Conservation (phyloP, 1,140 invertebrate species). For the Lucilia cuprina region DNA sequence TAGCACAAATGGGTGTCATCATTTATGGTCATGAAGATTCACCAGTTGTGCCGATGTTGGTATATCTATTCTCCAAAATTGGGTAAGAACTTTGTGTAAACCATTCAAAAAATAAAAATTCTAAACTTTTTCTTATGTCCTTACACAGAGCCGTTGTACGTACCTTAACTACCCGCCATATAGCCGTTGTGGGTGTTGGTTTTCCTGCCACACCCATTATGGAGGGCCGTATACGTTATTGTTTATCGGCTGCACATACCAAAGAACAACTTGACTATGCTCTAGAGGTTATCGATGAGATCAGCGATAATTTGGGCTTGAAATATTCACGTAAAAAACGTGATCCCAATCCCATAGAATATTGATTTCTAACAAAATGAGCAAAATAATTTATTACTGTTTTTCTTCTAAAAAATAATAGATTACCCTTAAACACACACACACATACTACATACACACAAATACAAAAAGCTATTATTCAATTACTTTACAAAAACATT, state of each 20-base stretch:
- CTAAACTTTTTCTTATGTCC: background rate
- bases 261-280: constrained; percentile 94
- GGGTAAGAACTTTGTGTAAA: constrained; percentile 68
- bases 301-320: constrained; percentile 74
- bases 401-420: background rate
- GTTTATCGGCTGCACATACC: constrained; percentile 94
- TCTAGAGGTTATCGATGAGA: constrained; percentile 74
- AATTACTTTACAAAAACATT: background rate
- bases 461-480: background rate
- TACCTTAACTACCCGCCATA: constrained; percentile 78
- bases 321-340: constrained; percentile 74
- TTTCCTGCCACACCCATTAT: constrained; percentile 98
- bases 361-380: constrained; percentile 51
- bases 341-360: constrained; percentile 68
- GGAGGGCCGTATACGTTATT: constrained; percentile 93
- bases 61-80: constrained; percentile 93
- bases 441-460: background rate
- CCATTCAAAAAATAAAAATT: background rate
- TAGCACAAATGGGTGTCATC: constrained; percentile 93
- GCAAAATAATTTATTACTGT: background rate
- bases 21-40: constrained; percentile 96
- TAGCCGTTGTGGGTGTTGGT: constrained; percentile 95
- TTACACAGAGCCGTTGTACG: constrained; percentile 80
- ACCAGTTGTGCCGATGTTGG: constrained; percentile 94
- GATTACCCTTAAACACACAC: background rate